These are phyloP conservation scores for Drosophila infuscata DNA, from an alignment of 2,888 invertebrate species.

Conservation along the genomic window DNA sequence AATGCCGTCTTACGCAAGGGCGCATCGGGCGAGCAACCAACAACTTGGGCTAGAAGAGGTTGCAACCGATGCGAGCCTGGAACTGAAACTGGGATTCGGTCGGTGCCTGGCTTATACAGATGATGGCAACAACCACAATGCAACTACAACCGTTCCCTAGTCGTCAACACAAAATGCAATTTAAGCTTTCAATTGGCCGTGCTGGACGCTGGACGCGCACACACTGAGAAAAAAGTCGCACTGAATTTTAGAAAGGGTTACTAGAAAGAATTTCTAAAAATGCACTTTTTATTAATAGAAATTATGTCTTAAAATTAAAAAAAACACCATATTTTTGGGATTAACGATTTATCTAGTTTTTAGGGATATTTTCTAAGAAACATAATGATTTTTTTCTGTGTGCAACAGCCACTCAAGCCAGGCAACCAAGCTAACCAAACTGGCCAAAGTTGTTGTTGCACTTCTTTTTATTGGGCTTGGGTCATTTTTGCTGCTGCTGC, in stretches of 20 bases:
- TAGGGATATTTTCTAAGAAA: too few relatives aligned
- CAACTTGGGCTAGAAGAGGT: neutral
- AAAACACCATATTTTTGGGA: too few relatives aligned
- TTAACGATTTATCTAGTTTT: too few relatives aligned
- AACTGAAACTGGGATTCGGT: neutral
- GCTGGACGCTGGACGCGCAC: constrained; percentile 15
- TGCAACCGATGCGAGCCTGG: neutral
- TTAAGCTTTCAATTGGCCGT: constrained; percentile 79
- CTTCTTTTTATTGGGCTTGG: constrained; percentile 41
- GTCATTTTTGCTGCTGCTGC: constrained; percentile 71
- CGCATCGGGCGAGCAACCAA: constrained; percentile 41
- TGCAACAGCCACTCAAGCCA: constrained; percentile 16
- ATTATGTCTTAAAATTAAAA: too few relatives aligned
- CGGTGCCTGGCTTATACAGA: neutral
- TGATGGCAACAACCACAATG: constrained; percentile 7
- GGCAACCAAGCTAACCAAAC: constrained; percentile 37
- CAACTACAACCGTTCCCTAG: constrained; percentile 41
- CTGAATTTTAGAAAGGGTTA: too few relatives aligned
- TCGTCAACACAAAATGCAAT: constrained; percentile 76
- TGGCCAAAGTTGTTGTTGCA: constrained; percentile 16
- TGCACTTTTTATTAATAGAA: too few relatives aligned
- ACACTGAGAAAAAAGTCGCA: neutral
- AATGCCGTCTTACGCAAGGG: constrained; percentile 61
- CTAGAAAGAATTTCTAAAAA: too few relatives aligned
- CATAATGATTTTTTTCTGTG: neutral